A percentile compares a stretch with the other conserved stretches of the same genome.
These are phyloP conservation scores for Chalcosyrphus nemorum DNA, from an alignment of 2,888 invertebrate genomes.

Conservation along the genomic window DNA sequence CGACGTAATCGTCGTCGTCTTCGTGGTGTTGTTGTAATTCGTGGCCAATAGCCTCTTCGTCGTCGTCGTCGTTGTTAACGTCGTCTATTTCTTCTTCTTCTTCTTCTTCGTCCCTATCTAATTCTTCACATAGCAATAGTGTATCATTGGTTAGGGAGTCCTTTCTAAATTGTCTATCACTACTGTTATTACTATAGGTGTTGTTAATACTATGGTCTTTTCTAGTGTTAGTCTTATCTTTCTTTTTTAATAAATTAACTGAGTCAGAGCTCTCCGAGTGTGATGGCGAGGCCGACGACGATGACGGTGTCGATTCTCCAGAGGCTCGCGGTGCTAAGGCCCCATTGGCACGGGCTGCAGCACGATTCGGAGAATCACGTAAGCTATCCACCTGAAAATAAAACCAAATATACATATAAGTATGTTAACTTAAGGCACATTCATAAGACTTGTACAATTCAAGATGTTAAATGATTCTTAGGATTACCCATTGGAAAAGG, in stretches of 20 bases:
- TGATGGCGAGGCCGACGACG: constrained; percentile 81
- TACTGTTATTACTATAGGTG: constrained; percentile 78
- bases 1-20: constrained; percentile 48
- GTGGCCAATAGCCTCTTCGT: constrained; percentile 59
- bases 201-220: constrained; percentile 79
- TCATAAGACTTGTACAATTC: too few relatives aligned
- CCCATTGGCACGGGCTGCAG: constrained; percentile 79
- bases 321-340: constrained; percentile 82
- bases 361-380: constrained; percentile 80
- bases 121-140: constrained; percentile 78
- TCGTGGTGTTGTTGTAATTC: too few relatives aligned
- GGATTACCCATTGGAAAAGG: too few relatives aligned
- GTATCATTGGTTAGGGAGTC: constrained; percentile 81
- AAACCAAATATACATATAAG: neutral
- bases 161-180: constrained; percentile 76
- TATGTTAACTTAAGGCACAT: too few relatives aligned
- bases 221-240: constrained; percentile 73
- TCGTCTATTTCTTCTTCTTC: constrained; percentile 74
- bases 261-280: constrained; percentile 79
- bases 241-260: constrained; percentile 77
- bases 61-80: constrained; percentile 66
- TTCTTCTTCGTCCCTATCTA: constrained; percentile 77
- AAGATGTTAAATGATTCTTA: too few relatives aligned
- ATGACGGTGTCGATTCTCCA: constrained; percentile 82
- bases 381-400: constrained; percentile 80